phyloP scores from a whole-genome alignment of 2,113 vertebrate genomes.

The Nerophis ophidion region DNA sequence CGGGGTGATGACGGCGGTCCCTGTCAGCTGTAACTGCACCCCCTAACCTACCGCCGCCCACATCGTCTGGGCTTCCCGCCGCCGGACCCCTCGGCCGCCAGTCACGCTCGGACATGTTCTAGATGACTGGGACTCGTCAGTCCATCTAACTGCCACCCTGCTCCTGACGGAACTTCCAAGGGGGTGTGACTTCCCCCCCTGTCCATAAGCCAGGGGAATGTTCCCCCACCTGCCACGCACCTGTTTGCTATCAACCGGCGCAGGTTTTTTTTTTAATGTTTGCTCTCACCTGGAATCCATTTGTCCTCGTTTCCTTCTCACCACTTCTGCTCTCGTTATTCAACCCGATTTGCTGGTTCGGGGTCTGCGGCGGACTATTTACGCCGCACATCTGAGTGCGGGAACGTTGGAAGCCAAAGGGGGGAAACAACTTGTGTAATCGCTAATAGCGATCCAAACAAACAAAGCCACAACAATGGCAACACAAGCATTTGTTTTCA shows the following conservation, averaged over 20 bases:
- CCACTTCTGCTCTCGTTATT: background rate
- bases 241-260: slow-evolving; percentile 48
- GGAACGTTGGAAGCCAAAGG: slow-evolving; percentile 12
- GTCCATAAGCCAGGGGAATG: slow-evolving; percentile 7
- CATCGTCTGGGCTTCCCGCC: slow-evolving; percentile 9
- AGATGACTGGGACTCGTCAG: slow-evolving; percentile 31
- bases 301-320: slow-evolving; percentile 8
- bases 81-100: slow-evolving; percentile 6
- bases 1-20: background rate
- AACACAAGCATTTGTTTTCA: slow-evolving; percentile 33
- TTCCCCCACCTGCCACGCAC: slow-evolving; percentile 47
- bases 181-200: slow-evolving; percentile 44
- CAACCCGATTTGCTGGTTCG: slow-evolving; percentile 9
- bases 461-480: slow-evolving; percentile 29
- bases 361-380: slow-evolving; percentile 13
- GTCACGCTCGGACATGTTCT: slow-evolving; percentile 12
- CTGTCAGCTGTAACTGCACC: background rate
- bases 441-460: slow-evolving; percentile 28
- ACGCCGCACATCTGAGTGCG: slow-evolving; percentile 18
- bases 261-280: slow-evolving; percentile 5
- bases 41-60: slow-evolving; percentile 8
- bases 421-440: slow-evolving; percentile 12
- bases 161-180: slow-evolving; percentile 28
- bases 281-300: slow-evolving; percentile 2
- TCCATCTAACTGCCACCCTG: slow-evolving; percentile 22